These are phyloP conservation scores for Tamias sibiricus DNA, from an alignment of 2,113 vertebrate species.

Conservation along the genomic window DNA sequence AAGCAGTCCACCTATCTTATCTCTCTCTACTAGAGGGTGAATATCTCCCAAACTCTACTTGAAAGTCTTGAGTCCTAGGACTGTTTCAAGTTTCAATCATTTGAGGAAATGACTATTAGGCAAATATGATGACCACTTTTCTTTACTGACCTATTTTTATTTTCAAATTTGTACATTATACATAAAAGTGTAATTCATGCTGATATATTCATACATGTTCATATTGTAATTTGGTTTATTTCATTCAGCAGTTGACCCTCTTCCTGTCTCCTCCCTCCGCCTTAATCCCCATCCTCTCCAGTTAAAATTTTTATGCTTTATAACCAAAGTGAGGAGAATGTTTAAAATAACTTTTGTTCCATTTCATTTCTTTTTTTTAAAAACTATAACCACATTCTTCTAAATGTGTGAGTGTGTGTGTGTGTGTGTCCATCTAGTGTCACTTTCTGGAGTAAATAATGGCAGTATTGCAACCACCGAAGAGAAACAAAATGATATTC, in stretches of 20 bases:
- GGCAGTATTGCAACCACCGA: neutral
- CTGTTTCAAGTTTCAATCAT: neutral
- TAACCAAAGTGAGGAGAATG: neutral
- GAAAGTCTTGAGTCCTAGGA: slow-evolving; percentile 19
- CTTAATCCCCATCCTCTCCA: neutral
- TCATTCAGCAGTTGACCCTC: too few species aligned
- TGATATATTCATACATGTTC: too few species aligned
- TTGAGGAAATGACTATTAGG: neutral
- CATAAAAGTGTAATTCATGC: too few species aligned
- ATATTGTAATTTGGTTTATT: too few species aligned
- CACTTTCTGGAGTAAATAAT: neutral
- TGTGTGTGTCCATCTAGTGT: neutral
- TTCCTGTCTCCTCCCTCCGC: too few species aligned
- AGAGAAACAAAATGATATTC: neutral
- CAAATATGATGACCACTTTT: neutral
- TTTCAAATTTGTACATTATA: too few species aligned
- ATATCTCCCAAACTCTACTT: neutral
- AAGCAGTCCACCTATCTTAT: neutral
- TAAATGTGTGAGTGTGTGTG: neutral
- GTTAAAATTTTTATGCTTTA: neutral
- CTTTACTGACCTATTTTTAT: too few species aligned
- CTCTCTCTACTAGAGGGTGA: neutral
- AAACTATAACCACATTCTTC: neutral
- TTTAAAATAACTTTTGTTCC: neutral
- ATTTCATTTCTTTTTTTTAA: neutral